Base-by-base conservation (phyloP, 2,888 invertebrate genomes). In the Dynastes hyllus region DNA sequence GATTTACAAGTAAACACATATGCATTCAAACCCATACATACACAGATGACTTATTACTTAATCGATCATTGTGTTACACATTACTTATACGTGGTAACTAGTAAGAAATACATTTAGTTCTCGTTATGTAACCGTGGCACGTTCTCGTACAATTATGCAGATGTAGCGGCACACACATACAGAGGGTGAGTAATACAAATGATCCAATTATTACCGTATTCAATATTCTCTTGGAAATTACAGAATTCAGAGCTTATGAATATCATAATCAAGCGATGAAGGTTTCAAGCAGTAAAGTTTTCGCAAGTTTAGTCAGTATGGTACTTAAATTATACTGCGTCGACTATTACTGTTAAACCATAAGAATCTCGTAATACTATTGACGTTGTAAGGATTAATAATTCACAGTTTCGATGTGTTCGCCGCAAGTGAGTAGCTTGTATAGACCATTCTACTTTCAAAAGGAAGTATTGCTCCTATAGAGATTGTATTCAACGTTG, bases 171-270 rank as follows among this genome's bases (percentile, higher is more conserved):
- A 61, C 40, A 67, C 50, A 50, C 16, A 73, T 40, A 58, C 40
- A 58, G 29, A 73, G 22, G 32, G 73, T 11, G 9, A 73, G 53
- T 73, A 58, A 73, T 73, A 73, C 58, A 73, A 73, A 73, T 73
- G 73, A 58, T 73, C 73, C 73, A 73, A 73, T 73, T 73, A 73
- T 73, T 73, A 70, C 70, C 32, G 40, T 73, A 73, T 61, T 73
- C 73, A 61, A 58, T 58, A 32, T 73, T 73, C 73, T 61, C 73
- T 22, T 58, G 58, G 37, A 73, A 73, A 73, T 61, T 53, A 58
- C 58, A 13, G 58, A 73, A 58, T 73, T 61, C 73, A 11, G 32
- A 40, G 58, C 40, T 58, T 29, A 11, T 73, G 73, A 73, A 73
- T 73, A 58, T 73, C 58, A 58, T 61, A 73, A 73, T 73, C 40